Evolutionary conservation across 1,140 invertebrate species (phyloP), one percentile per base, ranked within the genome.

Genomic region (Drosophila pandora): DNA sequence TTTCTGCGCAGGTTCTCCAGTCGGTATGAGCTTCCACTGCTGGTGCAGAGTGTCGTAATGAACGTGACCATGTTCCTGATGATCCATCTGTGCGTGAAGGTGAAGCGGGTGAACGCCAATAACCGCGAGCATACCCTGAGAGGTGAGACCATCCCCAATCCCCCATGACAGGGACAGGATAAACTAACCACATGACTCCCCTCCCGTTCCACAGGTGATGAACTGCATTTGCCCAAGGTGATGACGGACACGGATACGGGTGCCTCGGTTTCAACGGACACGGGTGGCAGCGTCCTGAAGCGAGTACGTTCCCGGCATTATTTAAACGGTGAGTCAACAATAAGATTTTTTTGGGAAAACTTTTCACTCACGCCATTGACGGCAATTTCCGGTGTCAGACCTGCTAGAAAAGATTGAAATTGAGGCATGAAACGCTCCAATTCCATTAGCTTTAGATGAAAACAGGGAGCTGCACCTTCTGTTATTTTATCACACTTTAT

Each of bases 31-130:
- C 92, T 96, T 88, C 98, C 98, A 68, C 93, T 99, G 70, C 94
- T 99, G 59, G 94, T 98, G 55, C 99, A 99, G 94, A 99, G 98
- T 93, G 95, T 99, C 90, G 95, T 99, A 25, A 99, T 99, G 98
- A 99, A 98, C 90, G 90, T 96, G 28, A 96, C 97, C 69, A 99
- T 99, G 99, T 94, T 99, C 90, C 93, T 95, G 22, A 97, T 99
- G 96, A 96, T 99, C 70, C 96, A 98, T 92, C 93, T 99, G 12
- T 99, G 98, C 93, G 96, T 99, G 25, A 94, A 94, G 90, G 95
- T 98, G 58, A 95, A 95, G 83, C 96, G 96, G 91, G 96, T 95
- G 92, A 97, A 95, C 89, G 95, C 97, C 91, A 94, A 95, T 92
- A 93, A 94, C 30, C 95, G 95, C 76, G 95, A 97, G 80, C 93